Conservation (phyloP, 2,113 vertebrate species). For the Tragelaphus imberbis region DNA sequence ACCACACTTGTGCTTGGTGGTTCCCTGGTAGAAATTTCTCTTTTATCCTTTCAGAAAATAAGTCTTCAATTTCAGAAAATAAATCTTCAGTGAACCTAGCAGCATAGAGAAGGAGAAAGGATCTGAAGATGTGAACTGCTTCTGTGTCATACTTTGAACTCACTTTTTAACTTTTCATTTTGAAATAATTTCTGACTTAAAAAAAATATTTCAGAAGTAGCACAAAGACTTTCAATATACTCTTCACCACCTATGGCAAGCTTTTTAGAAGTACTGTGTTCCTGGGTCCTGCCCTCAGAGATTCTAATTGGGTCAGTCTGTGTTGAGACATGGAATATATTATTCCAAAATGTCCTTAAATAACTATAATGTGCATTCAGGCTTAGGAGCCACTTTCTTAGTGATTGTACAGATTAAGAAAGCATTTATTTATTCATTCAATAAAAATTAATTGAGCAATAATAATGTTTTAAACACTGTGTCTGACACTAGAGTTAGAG, state of each 20-base stretch:
- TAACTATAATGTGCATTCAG: not conserved
- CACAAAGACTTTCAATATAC: not conserved
- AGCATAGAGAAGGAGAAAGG: not conserved
- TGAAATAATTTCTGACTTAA: slow-evolving; percentile 2
- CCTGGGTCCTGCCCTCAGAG: not conserved
- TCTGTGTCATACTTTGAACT: not conserved
- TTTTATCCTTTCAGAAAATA: slow-evolving; percentile 17
- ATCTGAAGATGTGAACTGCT: not conserved
- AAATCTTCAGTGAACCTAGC: not conserved
- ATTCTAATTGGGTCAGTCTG: not conserved
- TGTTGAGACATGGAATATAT: not conserved
- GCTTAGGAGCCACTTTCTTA: slow-evolving; percentile 19
- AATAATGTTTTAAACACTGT: not conserved
- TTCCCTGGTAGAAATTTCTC: not conserved
- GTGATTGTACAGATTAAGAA: not conserved
- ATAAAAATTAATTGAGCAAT: not conserved
- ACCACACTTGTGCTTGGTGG: not conserved
- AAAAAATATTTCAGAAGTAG: not conserved
- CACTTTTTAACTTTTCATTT: slow-evolving; percentile 24
- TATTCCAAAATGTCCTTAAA: not conserved
- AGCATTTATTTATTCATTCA: not conserved
- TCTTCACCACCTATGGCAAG: not conserved
- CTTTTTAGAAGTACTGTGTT: not conserved
- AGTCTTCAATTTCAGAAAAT: not conserved
- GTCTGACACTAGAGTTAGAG: not conserved